Conservation (phyloP, 2,888 invertebrate species). For the Apamea monoglypha region DNA sequence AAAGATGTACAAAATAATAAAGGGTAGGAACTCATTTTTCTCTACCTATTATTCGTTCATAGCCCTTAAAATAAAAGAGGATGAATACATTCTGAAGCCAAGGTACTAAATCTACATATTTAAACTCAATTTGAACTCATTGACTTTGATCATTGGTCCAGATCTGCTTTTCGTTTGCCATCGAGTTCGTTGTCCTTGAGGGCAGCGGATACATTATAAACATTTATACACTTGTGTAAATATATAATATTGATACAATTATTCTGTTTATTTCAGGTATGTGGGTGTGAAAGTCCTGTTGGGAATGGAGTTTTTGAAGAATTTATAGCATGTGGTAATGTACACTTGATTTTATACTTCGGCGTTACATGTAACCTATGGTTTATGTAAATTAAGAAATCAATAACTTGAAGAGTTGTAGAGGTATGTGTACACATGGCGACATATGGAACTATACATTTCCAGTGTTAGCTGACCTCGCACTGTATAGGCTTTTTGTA, state of each 20-base stretch:
- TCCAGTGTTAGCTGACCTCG: too few relatives aligned
- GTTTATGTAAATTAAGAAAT: not conserved
- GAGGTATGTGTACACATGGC: not conserved
- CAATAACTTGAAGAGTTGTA: not conserved
- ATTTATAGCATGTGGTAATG: conserved; percentile 44
- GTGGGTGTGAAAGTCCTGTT: conserved; percentile 41
- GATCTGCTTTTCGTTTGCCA: conserved; percentile 79
- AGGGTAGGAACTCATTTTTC: not conserved
- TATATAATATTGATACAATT: conserved; percentile 49
- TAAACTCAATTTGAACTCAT: conserved; percentile 59
- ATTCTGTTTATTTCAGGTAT: conserved; percentile 66
- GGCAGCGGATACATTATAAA: conserved; percentile 51
- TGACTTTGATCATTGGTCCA: conserved; percentile 57
- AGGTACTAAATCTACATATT: conserved; percentile 60
- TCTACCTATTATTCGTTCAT: conserved; percentile 1
- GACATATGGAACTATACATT: too few relatives aligned
- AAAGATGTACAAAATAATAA: conserved; percentile 12
- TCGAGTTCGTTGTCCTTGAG: conserved; percentile 72
- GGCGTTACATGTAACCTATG: not conserved
- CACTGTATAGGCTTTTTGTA: too few relatives aligned
- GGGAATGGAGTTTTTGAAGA: conserved; percentile 13
- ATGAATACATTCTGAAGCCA: conserved; percentile 47
- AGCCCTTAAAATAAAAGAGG: conserved; percentile 21
- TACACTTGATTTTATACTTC: not conserved
- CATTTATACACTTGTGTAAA: conserved; percentile 60